phyloP scores from a whole-genome alignment of 2,113 vertebrate species.

The Chiloscyllium plagiosum region DNA sequence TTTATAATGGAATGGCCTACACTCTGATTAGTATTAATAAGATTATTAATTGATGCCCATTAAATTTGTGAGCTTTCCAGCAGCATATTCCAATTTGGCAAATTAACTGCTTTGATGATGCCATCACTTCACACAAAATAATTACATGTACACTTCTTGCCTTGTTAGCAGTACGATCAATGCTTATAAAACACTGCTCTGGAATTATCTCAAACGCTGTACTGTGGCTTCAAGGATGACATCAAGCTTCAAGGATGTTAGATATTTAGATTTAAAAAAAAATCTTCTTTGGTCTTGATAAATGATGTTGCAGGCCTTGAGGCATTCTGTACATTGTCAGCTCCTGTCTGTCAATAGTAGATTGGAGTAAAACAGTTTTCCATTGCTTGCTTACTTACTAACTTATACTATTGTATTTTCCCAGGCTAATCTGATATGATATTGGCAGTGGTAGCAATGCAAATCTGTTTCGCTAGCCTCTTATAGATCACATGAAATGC shows the following conservation, averaged over 20 bases:
- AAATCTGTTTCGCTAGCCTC: neutral
- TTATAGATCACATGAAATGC: neutral
- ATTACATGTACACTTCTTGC: neutral
- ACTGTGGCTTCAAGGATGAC: neutral
- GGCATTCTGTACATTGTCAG: neutral
- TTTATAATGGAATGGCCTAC: neutral
- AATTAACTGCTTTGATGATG: conserved; percentile 17
- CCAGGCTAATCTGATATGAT: neutral
- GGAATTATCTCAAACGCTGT: neutral
- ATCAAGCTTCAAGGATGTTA: neutral
- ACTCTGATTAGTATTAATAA: conserved; percentile 15
- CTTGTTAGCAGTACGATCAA: conserved; percentile 3
- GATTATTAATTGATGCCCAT: neutral
- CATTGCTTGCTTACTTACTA: neutral
- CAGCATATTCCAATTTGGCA: neutral
- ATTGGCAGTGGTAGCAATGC: neutral
- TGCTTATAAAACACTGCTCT: conserved; percentile 14
- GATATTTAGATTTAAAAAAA: neutral
- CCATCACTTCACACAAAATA: conserved; percentile 16
- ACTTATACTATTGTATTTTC: neutral
- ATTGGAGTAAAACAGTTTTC: neutral
- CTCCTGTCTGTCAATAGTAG: neutral
- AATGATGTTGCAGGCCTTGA: neutral
- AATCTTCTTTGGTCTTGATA: neutral
- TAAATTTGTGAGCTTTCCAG: conserved; percentile 14